A percentile compares a stretch with the other conserved stretches of the same genome.
Evolutionary conservation across 2,113 vertebrate genomes (phyloP).

Genomic region (Oncorhynchus nerka): DNA sequence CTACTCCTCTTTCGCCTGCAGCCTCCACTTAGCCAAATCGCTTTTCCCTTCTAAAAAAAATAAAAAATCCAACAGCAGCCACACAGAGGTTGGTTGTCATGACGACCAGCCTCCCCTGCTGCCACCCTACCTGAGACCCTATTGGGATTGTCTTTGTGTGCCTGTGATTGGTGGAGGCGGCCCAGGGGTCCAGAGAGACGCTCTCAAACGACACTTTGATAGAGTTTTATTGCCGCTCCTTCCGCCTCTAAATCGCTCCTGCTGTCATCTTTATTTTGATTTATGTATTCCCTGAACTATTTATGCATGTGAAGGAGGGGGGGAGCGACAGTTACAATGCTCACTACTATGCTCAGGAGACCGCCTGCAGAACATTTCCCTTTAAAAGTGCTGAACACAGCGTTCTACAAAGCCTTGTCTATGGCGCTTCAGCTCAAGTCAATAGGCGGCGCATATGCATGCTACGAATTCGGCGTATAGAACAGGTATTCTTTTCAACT

Average conservation of each 20-base stretch:
- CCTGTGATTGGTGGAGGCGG: constrained; percentile 67
- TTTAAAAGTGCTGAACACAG: constrained; percentile 69
- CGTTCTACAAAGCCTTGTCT: constrained; percentile 64
- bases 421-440: constrained; percentile 54
- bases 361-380: constrained; percentile 72
- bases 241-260: constrained; percentile 73
- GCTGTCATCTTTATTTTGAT: constrained; percentile 81
- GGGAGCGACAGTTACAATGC: constrained; percentile 61
- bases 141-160: constrained; percentile 66
- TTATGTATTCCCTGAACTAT: constrained; percentile 80
- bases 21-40: constrained; percentile 56
- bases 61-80: constrained; percentile 29
- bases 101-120: constrained; percentile 66
- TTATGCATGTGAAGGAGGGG: constrained; percentile 71
- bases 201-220: constrained; percentile 74
- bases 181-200: constrained; percentile 60
- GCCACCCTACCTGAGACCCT: constrained; percentile 60
- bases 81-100: constrained; percentile 71
- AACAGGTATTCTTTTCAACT: constrained; percentile 65
- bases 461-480: constrained; percentile 63
- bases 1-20: constrained; percentile 21
- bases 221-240: constrained; percentile 76
- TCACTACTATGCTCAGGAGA: constrained; percentile 66
- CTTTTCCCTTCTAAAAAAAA: constrained; percentile 37
- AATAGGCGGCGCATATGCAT: constrained; percentile 63